A percentile compares a stretch with the other conserved stretches of the same genome.
phyloP scores from a whole-genome alignment of 2,113 vertebrate species.

The Pontoporia blainvillei region DNA sequence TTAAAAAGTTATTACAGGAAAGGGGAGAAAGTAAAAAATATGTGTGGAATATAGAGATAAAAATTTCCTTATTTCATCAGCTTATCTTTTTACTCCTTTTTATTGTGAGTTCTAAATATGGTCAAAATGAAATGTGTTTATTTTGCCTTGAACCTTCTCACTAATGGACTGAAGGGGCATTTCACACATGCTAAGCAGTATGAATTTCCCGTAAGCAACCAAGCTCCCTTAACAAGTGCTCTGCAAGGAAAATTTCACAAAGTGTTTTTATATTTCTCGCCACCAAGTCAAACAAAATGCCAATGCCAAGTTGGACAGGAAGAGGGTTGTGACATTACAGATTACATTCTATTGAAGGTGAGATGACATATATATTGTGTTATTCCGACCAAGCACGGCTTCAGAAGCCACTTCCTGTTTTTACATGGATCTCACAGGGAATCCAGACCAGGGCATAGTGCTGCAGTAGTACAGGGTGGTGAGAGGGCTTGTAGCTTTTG shows the following conservation, averaged over 20 bases:
- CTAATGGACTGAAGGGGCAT: background rate
- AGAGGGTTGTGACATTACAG: background rate
- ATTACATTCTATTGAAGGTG: background rate
- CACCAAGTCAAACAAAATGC: background rate
- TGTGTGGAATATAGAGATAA: background rate
- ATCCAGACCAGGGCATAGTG: background rate
- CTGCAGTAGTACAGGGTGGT: background rate
- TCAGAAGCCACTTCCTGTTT: background rate
- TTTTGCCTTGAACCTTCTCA: background rate
- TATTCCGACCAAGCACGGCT: background rate
- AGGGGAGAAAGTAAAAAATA: background rate
- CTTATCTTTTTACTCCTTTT: background rate
- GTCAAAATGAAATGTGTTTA: background rate
- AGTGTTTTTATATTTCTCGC: conserved; percentile 12
- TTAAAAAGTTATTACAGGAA: conserved; percentile 16
- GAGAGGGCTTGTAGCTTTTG: background rate
- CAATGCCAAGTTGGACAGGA: background rate
- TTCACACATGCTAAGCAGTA: background rate
- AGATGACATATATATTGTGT: background rate
- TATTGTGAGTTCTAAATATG: background rate
- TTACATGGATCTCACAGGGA: background rate
- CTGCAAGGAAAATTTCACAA: background rate
- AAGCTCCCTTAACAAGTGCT: background rate
- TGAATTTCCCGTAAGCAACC: background rate
- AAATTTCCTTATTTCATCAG: background rate